A percentile compares a stretch with the other conserved stretches of the same genome.
Conservation (phyloP, 92 coral and sea anemone species). For the Umimayanthus kanabou region DNA sequence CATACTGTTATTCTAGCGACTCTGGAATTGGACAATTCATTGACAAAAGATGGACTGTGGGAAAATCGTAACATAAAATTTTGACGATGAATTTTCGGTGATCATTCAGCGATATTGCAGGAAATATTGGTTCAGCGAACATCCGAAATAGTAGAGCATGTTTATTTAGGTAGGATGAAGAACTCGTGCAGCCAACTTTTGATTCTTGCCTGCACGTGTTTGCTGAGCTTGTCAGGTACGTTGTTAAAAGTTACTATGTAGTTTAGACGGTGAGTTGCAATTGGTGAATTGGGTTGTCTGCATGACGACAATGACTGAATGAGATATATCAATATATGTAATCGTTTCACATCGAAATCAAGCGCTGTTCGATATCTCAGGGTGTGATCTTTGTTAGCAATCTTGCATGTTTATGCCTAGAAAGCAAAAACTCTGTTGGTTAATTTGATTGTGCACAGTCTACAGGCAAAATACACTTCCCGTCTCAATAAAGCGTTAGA, state of each 20-base stretch:
- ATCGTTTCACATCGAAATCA: background rate
- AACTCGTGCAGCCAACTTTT: background rate
- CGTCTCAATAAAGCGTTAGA: too few relatives aligned
- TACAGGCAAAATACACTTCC: too few relatives aligned
- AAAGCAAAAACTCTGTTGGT: too few relatives aligned
- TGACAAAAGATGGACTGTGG: too few relatives aligned
- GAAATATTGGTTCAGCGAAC: background rate
- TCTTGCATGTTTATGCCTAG: too few relatives aligned
- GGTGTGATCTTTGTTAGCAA: too few relatives aligned
- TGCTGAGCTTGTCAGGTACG: background rate
- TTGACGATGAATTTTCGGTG: background rate
- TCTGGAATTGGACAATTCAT: too few relatives aligned
- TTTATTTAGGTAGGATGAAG: background rate
- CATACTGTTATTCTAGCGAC: too few relatives aligned
- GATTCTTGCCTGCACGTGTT: conserved; percentile 2
- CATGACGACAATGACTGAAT: background rate
- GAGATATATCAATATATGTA: too few relatives aligned
- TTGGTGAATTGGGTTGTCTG: background rate
- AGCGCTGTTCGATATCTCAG: too few relatives aligned
- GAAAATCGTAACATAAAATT: background rate
- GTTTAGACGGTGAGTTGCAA: too few relatives aligned
- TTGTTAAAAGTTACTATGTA: background rate
- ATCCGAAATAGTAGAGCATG: background rate
- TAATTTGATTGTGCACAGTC: too few relatives aligned
- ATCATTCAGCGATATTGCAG: background rate